Evolutionary conservation across 1,140 invertebrate species (phyloP).

Genomic region (Drosophila kohkoa): DNA sequence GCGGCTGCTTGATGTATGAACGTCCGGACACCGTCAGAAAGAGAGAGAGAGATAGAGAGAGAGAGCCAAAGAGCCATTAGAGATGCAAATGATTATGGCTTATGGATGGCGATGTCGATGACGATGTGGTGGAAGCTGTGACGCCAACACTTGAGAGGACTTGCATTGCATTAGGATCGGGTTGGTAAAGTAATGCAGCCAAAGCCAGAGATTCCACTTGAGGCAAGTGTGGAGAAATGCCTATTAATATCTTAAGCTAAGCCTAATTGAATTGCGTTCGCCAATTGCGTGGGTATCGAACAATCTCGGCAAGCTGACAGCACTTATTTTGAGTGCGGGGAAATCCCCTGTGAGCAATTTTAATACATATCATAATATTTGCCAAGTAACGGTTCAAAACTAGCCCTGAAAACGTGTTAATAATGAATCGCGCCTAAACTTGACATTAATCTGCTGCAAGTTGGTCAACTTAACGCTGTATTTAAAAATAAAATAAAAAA

Average conservation of each 20-base stretch:
- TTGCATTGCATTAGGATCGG: conserved; percentile 27
- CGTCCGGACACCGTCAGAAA: conserved; percentile 48
- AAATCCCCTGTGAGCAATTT: not conserved
- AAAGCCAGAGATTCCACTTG: not conserved
- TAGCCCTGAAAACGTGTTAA: conserved; percentile 3
- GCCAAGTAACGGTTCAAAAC: not conserved
- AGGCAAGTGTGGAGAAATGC: not conserved
- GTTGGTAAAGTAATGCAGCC: conserved; percentile 18
- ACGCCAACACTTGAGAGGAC: not conserved
- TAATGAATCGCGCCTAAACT: conserved; percentile 16
- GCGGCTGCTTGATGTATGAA: conserved; percentile 65
- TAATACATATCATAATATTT: not conserved
- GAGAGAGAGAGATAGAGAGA: not conserved
- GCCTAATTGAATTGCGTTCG: conserved; percentile 1
- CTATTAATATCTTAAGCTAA: conserved; percentile 1
- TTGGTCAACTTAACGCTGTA: conserved; percentile 37
- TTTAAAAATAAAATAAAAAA: conserved; percentile 20
- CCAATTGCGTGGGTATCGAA: not conserved
- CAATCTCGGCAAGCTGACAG: not conserved
- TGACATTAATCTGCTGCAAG: conserved; percentile 41
- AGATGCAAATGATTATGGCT: conserved; percentile 81
- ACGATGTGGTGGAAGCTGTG: conserved; percentile 2
- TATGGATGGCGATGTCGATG: conserved; percentile 46
- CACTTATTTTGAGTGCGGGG: not conserved
- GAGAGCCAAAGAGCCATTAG: conserved; percentile 50